Base-by-base conservation (phyloP, 2,888 invertebrate genomes). In the Rhingia campestris region DNA sequence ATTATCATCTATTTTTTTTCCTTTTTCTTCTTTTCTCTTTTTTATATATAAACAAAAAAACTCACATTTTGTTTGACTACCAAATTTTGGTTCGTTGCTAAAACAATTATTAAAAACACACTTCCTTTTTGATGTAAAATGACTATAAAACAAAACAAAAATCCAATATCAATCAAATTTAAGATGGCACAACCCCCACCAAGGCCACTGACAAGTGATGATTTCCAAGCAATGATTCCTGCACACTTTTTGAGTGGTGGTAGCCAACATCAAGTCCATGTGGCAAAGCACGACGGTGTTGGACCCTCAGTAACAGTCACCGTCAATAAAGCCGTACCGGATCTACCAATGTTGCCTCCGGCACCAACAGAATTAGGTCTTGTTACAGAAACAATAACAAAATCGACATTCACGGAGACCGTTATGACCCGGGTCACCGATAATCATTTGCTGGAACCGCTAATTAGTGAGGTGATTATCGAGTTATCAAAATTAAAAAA, bases 191-290 rank as follows among this genome's bases (percentile, higher is more conserved):
- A 91, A 89, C 88, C 89, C 81, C 89, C 90, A 85, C 94, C 95
- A 92, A 95, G 95, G 93, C 96, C 97, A 92, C 95, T 97, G 93
- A 97, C 97, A 93, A 97, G 95, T 94, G 97, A 96, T 93, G 97
- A 97, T 93, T 97, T 97, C 94, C 96, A 97, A 94, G 96, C 97
- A 93, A 96, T 97, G 97, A 97, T 97, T 90, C 97, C 97, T 89
- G 95, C 96, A 91, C 97, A 96, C 93, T 97, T 97, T 94, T 95
- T 96, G 86, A 93, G 95, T 95, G 89, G 96, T 96, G 90, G 97
- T 95, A 89, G 96, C 96, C 92, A 95, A 95, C 90, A 90, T 88
- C 91, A 91, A 88, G 90, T 90, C 88, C 90, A 90, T 88, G 91
- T 92, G 89, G 91, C 90, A 76, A 89, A 89, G 81, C 88, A 92